These are phyloP conservation scores for Argynnis bischoffii DNA, from an alignment of 2,888 invertebrate genomes.

Conservation along the genomic window DNA sequence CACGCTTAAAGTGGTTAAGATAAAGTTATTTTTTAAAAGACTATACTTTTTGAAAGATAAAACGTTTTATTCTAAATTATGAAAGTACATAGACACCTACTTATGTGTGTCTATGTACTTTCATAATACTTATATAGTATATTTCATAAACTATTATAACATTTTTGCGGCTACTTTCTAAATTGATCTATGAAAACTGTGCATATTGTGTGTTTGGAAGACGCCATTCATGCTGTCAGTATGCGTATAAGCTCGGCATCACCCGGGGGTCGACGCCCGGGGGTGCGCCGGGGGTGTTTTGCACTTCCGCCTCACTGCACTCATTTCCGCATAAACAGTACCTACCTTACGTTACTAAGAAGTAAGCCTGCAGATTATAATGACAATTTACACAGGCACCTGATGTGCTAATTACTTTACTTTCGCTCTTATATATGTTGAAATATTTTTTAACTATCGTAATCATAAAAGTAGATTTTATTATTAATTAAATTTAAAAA, in stretches of 20 bases:
- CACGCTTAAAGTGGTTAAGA: too few relatives aligned
- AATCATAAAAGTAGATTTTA: not conserved
- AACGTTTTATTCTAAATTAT: too few relatives aligned
- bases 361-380: slow-evolving; percentile 51
- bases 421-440: not conserved
- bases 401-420: slow-evolving; percentile 15
- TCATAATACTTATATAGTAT: too few relatives aligned
- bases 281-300: slow-evolving; percentile 67
- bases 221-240: slow-evolving; percentile 43
- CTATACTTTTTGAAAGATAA: too few relatives aligned
- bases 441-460: not conserved
- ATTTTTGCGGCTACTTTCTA: slow-evolving; percentile 10
- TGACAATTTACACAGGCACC: slow-evolving; percentile 35
- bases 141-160: too few relatives aligned
- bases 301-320: slow-evolving; percentile 78
- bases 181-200: slow-evolving; percentile 33
- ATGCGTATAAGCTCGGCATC: slow-evolving; percentile 51
- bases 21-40: too few relatives aligned
- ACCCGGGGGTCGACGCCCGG: slow-evolving; percentile 69
- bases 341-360: slow-evolving; percentile 63
- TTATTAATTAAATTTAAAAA: not conserved
- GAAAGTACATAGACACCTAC: too few relatives aligned
- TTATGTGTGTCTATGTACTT: too few relatives aligned
- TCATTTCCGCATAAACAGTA: slow-evolving; percentile 79
- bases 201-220: slow-evolving; percentile 41